phyloP scores from a whole-genome alignment of 2,888 invertebrate genomes.

The Aethes cnicana region DNA sequence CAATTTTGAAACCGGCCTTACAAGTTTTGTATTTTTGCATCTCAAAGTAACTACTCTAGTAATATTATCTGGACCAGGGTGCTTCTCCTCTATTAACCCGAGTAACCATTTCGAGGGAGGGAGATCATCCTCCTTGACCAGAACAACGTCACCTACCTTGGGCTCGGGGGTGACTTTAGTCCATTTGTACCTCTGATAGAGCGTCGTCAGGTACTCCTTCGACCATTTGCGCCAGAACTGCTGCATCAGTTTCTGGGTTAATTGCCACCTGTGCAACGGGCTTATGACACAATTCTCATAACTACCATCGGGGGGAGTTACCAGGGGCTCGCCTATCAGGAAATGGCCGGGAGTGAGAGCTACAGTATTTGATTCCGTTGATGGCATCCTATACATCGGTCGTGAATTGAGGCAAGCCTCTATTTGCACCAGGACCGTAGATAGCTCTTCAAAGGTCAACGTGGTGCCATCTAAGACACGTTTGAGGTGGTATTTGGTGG shows the following conservation, averaged over 20 bases:
- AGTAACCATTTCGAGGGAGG: slow-evolving; percentile 15
- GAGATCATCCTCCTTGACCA: slow-evolving; percentile 19
- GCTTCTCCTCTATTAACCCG: slow-evolving; percentile 11
- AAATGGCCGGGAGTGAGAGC: slow-evolving; percentile 16
- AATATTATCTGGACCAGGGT: slow-evolving; percentile 8
- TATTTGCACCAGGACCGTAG: slow-evolving; percentile 5
- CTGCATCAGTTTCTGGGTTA: slow-evolving; percentile 2
- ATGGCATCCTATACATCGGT: not conserved
- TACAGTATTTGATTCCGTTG: not conserved
- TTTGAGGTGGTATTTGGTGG: slow-evolving; percentile 5
- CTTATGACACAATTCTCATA: not conserved
- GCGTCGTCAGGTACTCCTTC: slow-evolving; percentile 11
- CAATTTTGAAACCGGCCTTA: slow-evolving; percentile 21
- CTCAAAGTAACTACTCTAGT: slow-evolving; percentile 11
- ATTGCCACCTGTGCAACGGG: slow-evolving; percentile 8
- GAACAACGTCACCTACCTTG: slow-evolving; percentile 8
- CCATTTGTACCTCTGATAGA: slow-evolving; percentile 21
- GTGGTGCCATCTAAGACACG: slow-evolving; percentile 2
- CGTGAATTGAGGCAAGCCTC: slow-evolving; percentile 26
- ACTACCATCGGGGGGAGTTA: slow-evolving; percentile 5
- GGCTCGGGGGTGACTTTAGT: slow-evolving; percentile 12
- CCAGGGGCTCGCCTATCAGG: slow-evolving; percentile 2
- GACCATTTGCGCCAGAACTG: slow-evolving; percentile 25
- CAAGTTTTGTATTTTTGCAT: slow-evolving; percentile 1
- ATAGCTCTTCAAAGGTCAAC: slow-evolving; percentile 18